Evolutionary conservation across 2,888 invertebrate genomes (phyloP), one percentile per base, ranked within the genome.

Genomic region (Perdita meconis): DNA sequence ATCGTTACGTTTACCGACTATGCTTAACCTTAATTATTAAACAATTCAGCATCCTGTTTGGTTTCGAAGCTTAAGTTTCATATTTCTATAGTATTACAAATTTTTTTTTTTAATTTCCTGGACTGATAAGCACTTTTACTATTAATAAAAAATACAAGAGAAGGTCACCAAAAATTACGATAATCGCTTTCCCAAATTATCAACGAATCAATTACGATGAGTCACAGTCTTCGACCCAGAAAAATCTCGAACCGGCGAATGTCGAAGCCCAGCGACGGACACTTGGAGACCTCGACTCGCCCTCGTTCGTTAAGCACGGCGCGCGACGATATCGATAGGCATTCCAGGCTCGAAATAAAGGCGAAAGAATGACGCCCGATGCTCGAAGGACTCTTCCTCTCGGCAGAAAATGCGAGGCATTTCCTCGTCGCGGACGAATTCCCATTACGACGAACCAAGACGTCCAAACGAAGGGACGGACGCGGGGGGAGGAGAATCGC

Each of bases 401-500:
- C 19, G 66, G 61, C 63, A 81, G 78, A 82, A n/a, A 85, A 85
- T 85, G 80, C 76, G 60, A 65, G 73, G 86, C 68, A 85, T 85
- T 86, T 84, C 84, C 86, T 77, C 79, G 83, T 86, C 80, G 86
- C 78, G 84, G 74, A 60, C 80, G 80, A 78, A 87, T 86, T 84
- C 84, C 82, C 83, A 87, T 88, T 87, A 87, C 84, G 64, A 68
- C 66, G 59, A 24, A 65, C 65, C 77, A 60, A 74, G 61, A 66
- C 60, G 47, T 36, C 65, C 2, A 57, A n/a, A n/a, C n/a, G n/a
- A 8, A 22, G 42, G 26, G 8, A 6, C 13, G 59, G n/a, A 60
- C n/a, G 22, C 34, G 36, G 24, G 16, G 36, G 36, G 13, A 19
- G 57, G 36, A 26, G 44, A 36, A 38, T 42, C 44, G 57, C 24